phyloP scores from a whole-genome alignment of 2,888 invertebrate species.

The Cybosia mesomella region DNA sequence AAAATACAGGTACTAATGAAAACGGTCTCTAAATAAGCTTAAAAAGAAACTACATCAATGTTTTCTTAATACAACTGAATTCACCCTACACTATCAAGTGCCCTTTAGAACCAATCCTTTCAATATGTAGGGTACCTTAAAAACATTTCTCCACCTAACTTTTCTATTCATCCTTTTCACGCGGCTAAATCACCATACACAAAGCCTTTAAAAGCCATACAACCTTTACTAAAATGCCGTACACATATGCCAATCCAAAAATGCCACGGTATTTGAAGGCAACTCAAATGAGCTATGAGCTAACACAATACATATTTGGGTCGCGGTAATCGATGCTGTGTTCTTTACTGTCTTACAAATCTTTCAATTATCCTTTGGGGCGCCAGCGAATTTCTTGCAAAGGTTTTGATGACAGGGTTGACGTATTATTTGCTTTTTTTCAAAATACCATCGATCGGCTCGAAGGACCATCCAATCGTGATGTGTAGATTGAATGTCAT shows the following conservation, averaged over 20 bases:
- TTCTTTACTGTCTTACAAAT: constrained; percentile 36
- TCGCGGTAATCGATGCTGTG: constrained; percentile 31
- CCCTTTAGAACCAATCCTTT: background rate
- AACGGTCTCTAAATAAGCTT: background rate
- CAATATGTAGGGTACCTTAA: background rate
- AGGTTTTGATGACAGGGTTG: constrained; percentile 7
- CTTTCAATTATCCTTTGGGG: constrained; percentile 26
- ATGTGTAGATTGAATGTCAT: too few species aligned
- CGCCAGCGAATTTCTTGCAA: constrained; percentile 18
- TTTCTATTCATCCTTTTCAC: constrained; percentile 31
- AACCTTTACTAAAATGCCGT: constrained; percentile 49
- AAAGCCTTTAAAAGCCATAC: constrained; percentile 25
- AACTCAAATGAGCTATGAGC: constrained; percentile 12
- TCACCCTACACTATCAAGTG: background rate
- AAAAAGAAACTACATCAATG: background rate
- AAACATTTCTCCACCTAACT: constrained; percentile 3
- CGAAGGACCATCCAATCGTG: constrained; percentile 3
- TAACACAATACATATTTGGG: constrained; percentile 28
- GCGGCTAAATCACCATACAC: constrained; percentile 22
- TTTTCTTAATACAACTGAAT: background rate
- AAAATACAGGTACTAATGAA: background rate
- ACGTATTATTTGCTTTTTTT: constrained; percentile 2
- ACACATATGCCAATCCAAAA: constrained; percentile 46
- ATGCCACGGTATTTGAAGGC: constrained; percentile 50
- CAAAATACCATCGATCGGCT: constrained; percentile 7